Base-by-base conservation (phyloP, 2,797 vertebrate species). In the Silurus lanzhouensis region DNA sequence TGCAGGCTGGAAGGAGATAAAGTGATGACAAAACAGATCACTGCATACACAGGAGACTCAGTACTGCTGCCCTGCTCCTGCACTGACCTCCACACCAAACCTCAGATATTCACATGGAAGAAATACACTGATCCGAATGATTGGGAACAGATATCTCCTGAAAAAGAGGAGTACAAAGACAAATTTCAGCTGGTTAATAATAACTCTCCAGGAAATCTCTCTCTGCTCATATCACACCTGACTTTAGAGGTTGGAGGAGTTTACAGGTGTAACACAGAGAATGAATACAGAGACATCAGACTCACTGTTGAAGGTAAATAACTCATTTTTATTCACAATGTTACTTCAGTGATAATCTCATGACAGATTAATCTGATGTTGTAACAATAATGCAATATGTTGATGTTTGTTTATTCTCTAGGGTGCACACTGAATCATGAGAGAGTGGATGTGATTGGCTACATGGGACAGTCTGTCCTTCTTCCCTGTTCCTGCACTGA, bases 41-140 rank as follows among this genome's bases (percentile, higher is more conserved):
- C 20, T 48, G 22, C 22, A 31, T 48, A 78, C 27, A 46, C 25
- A 78, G 64, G 38, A 60, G 38, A 3, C 14, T 84, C 83, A 20
- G 66, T 61, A 8, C 75, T 84, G 52, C 83, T 84, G 75, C 22
- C 83, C 64, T 84, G 83, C 20, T 58, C 25, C 66, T 82, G 80
- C 66, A 70, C 48, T 22, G 48, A 82, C 10, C 25, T 19, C 48
- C 48, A 70, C 10, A 13, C 25, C 48, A 82, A 10, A 31, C 80
- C 64, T 64, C 60, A 70, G 8, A 82, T 1, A 9, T 10, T 7
- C 48, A 52, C 6, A 52, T 52, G 48, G 7, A 52, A 7, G 48
- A 52, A 52, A 52, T 8, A 52, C 48, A 52, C 0, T 52, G 2
- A 38, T 38, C 31, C 31, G 31, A 52, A 52, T 52, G 7, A 52